Percentiles rank a stretch among this genome's conserved stretches.
phyloP scores from a whole-genome alignment of 2,113 vertebrate genomes.

The Oreamnos americanus region DNA sequence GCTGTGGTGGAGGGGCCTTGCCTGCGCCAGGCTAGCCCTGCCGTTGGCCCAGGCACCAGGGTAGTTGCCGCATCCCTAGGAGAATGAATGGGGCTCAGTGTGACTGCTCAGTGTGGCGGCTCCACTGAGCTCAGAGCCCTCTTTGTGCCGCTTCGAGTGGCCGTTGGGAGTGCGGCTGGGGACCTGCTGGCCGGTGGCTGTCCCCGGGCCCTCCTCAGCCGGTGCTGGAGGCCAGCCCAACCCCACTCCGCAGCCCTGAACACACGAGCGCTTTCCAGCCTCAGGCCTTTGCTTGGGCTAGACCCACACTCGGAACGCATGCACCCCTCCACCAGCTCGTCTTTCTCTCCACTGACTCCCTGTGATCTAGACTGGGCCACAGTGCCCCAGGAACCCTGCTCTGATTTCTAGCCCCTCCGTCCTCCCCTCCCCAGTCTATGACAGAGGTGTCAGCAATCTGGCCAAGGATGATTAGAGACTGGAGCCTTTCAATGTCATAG shows the following conservation, averaged over 20 bases:
- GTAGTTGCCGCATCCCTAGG: not conserved
- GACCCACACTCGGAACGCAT: accelerated
- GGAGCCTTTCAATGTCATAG: not conserved
- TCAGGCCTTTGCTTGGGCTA: not conserved
- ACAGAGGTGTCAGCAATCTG: not conserved
- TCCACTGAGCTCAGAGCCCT: conserved; percentile 23
- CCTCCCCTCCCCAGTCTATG: not conserved
- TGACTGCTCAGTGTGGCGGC: conserved; percentile 49
- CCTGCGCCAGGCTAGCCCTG: not conserved
- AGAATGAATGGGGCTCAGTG: conserved; percentile 70
- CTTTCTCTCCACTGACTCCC: not conserved
- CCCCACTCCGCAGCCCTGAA: not conserved
- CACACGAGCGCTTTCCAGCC: not conserved
- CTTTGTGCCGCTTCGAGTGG: conserved; percentile 67
- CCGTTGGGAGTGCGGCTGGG: conserved; percentile 43
- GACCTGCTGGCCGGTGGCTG: conserved; percentile 45
- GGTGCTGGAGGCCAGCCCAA: not conserved
- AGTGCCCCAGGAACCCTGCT: not conserved
- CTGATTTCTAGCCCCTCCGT: not conserved
- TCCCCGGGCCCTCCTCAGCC: not conserved
- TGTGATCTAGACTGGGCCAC: not conserved
- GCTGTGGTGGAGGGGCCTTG: not conserved
- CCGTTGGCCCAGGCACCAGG: not conserved
- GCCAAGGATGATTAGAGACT: not conserved
- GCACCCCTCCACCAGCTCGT: accelerated